Evolutionary conservation across 2,797 vertebrate genomes (phyloP), one percentile per base, ranked within the genome.

Genomic region (Cottoperca gobio): DNA sequence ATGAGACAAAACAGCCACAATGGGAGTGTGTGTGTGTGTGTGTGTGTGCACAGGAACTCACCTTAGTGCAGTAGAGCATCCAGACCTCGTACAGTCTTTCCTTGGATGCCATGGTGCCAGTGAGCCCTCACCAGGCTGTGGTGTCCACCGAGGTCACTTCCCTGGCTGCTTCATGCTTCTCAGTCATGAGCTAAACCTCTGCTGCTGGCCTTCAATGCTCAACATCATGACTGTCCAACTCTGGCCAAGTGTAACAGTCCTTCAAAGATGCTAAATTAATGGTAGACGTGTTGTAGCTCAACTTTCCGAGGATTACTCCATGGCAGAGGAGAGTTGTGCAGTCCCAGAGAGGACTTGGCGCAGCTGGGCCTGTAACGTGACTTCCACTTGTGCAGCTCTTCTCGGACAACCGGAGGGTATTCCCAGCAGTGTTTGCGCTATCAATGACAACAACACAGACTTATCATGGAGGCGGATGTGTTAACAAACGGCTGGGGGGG

Each of bases 31-130:
- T n/a, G n/a, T n/a, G n/a, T 10, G 26, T 10, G 21, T n/a, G 45
- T 37, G 48, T 19, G 52, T 10, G 26, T 10, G 21, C 0, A 1
- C 7, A 50, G 13, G 3, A 12, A 14, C 65, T 93, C 94, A 99
- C 98, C 97, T 99, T 99, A 50, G 79, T 96, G 94, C 96, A 98
- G 90, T 99, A 99, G 68, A 99, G 96, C 98, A 98, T 99, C 98
- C 98, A 99, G 77, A 99, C 96, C 93, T 99, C 98, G 84, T 99
- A 99, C 54, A 99, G 94, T 88, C 98, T 96, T 91, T 99, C 98
- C 48, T 96, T 96, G 85, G 98, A 98, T 89, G 97, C 98, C 98
- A 99, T 99, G 81, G 83, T 91, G 90, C 89, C 78, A 37, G n/a
- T 46, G 68, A 55, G 42, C 79, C 73, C 53, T 87, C 85, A 75